Base-by-base conservation (phyloP, 2,797 vertebrate genomes). In the Psittacula echo region DNA sequence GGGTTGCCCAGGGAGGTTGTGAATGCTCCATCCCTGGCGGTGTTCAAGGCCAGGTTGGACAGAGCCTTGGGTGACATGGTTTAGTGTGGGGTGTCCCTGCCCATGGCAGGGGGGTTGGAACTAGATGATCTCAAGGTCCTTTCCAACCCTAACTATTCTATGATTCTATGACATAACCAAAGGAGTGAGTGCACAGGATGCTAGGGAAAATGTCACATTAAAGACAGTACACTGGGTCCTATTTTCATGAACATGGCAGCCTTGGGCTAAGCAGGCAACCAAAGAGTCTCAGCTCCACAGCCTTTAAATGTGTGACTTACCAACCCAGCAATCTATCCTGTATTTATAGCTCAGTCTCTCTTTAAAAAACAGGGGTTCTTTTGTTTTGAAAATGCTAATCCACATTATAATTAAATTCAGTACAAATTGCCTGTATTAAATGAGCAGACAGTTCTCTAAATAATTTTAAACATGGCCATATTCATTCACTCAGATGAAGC, bases 381-480 rank as follows among this genome's bases (percentile, higher is more conserved):
- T 64, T 75, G 65, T 61, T 90, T 78, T 66, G 65, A 89, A 89
- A 48, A 93, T 20, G 20, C 51, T 42, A 82, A 77, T 74, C 48
- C 13, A 56, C 5, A 1, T 21, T 53, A 42, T 39, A 85, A 89
- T 45, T 83, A 79, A 93, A 93, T 90, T 42, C 56, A 87, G 30
- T 50, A 74, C 11, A 95, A 94, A 90, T 72, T 0, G 71, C 41
- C 51, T 39, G 13, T 18, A 74, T 30, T 67, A 86, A 96, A 51
- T 27, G 30, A 39, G 9, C 50, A 54, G 67, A 61, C 24, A 67
- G 54, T 39, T 85, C 81, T 81, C 42, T n/a, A 50, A 68, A 92
- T 71, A 4, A 9, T 79, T 86, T 90, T 80, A 50, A 85, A 85
- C 45, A 53, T 26, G 34, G 41, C 29, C 8, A 6, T 18, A 74